These are phyloP conservation scores for Lasioglossum villosulum DNA, from an alignment of 2,888 invertebrate species.

Conservation along the genomic window DNA sequence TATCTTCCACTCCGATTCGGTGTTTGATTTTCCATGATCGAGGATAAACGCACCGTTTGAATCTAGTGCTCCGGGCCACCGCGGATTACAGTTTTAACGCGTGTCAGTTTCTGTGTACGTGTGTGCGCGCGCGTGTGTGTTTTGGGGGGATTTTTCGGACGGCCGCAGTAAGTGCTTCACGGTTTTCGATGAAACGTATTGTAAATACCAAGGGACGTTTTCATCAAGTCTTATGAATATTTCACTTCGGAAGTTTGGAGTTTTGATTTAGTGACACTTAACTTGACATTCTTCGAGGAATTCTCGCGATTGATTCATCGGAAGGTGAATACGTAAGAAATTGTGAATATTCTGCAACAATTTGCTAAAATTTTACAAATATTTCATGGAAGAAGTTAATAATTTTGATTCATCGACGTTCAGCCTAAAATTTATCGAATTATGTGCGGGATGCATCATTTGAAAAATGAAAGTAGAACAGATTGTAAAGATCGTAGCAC, in stretches of 20 bases:
- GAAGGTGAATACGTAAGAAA: no score
- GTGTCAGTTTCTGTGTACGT: not conserved
- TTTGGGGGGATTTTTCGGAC: not conserved
- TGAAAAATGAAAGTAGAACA: no score
- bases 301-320: no score
- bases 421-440: no score
- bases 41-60: not conserved
- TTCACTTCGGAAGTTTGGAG: not conserved
- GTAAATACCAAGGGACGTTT: not conserved
- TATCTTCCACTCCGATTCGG: not conserved
- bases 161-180: not conserved
- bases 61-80: not conserved
- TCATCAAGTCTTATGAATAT: not conserved
- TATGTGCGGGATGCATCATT: no score
- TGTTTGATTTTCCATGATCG: not conserved
- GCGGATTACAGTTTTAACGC: not conserved
- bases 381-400: not conserved
- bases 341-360: no score
- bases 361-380: not conserved
- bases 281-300: no score
- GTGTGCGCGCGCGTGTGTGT: rapidly evolving
- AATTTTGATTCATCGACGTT: not conserved
- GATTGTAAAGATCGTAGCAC: no score
- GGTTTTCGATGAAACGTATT: not conserved
- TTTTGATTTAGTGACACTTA: not conserved